Evolutionary conservation across 2,797 vertebrate species (phyloP).

Genomic region (Astyanax mexicanus): DNA sequence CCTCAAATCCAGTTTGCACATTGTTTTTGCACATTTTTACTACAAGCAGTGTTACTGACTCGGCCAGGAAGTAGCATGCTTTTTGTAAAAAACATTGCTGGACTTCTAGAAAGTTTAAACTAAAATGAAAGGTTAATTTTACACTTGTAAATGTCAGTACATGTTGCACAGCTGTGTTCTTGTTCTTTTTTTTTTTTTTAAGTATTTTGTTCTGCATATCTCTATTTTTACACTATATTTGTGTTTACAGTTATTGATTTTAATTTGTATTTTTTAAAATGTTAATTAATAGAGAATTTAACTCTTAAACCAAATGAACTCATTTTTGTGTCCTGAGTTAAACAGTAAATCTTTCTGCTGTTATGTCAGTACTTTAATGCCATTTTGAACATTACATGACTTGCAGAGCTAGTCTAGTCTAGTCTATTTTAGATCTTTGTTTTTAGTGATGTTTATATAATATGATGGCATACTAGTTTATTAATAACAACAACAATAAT

Average conservation of each 20-base stretch:
- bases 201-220: background rate
- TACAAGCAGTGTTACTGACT: background rate
- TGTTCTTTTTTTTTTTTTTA: background rate
- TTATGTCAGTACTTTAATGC: no score
- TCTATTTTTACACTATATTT: constrained; percentile 9
- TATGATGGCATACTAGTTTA: no score
- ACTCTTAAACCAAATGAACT: background rate
- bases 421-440: no score
- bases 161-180: background rate
- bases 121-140: background rate
- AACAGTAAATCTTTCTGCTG: background rate
- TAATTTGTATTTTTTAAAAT: constrained; percentile 1
- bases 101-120: no score
- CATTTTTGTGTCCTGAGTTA: background rate
- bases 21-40: constrained; percentile 52
- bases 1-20: constrained; percentile 56
- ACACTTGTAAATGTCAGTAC: background rate
- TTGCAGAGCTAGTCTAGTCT: no score
- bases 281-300: background rate
- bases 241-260: background rate
- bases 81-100: background rate
- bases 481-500: no score
- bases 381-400: background rate
- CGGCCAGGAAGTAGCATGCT: background rate
- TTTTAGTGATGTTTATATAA: no score